Conservation (phyloP, 1,140 invertebrate genomes). For the Callitettix versicolor region DNA sequence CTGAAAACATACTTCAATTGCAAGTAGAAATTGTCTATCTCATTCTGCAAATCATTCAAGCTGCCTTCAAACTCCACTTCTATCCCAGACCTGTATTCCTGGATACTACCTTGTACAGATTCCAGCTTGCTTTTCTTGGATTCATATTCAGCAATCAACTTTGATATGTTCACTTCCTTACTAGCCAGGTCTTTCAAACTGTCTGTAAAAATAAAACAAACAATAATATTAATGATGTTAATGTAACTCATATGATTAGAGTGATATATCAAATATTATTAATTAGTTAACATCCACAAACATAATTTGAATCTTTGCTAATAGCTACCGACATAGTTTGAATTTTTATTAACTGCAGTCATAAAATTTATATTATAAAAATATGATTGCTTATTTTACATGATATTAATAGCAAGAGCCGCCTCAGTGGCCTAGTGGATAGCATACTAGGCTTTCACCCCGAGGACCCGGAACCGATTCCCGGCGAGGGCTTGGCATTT, state of each 20-base stretch:
- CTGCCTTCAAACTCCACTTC: slow-evolving; percentile 47
- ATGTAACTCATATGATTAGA: not conserved
- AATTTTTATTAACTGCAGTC: no score
- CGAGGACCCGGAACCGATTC: no score
- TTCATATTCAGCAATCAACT: slow-evolving; percentile 34
- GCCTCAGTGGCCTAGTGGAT: no score
- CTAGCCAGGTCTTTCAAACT: slow-evolving; percentile 19
- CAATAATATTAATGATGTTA: not conserved
- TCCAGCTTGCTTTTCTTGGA: slow-evolving; percentile 36
- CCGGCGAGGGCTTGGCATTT: no score
- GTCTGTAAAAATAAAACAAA: slow-evolving; percentile 6
- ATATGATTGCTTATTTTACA: no score
- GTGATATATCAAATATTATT: no score
- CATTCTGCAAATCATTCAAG: slow-evolving; percentile 46
- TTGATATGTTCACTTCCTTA: slow-evolving; percentile 22
- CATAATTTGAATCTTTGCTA: no score
- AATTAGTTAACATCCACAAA: no score
- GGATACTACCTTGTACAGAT: slow-evolving; percentile 16
- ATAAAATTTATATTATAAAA: no score
- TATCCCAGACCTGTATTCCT: slow-evolving; percentile 41
- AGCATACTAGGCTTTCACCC: no score
- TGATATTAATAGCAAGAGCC: no score
- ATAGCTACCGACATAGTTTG: no score
- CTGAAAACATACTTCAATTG: slow-evolving; percentile 32
- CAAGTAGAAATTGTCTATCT: slow-evolving; percentile 39